Conservation (phyloP, 2,888 invertebrate genomes). For the Microctonus aethiopoides region DNA sequence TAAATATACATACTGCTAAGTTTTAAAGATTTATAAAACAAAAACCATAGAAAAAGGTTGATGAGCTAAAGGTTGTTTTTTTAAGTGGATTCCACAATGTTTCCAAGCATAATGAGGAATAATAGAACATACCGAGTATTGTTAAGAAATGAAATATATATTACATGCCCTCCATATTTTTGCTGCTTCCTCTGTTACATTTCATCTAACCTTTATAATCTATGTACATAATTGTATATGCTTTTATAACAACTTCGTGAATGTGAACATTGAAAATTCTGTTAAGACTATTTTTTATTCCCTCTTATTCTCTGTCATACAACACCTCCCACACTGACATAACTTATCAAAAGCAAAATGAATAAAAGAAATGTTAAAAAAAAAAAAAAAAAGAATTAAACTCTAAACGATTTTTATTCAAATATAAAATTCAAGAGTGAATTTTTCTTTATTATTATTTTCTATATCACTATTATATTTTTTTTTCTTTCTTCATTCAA, state of each 20-base stretch:
- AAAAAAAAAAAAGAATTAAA: too few species aligned
- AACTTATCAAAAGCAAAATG: too few species aligned
- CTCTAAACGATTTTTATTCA: too few species aligned
- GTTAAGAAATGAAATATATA: not conserved
- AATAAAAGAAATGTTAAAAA: too few species aligned
- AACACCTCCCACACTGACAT: too few species aligned
- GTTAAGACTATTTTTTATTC: not conserved
- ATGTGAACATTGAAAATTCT: not conserved
- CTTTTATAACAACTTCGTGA: not conserved
- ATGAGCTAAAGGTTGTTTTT: slow-evolving; percentile 31
- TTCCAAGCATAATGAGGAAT: slow-evolving; percentile 33
- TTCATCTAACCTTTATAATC: not conserved
- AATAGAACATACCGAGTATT: slow-evolving; percentile 3
- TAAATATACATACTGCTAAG: not conserved
- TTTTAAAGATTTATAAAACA: not conserved
- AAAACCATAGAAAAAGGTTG: slow-evolving; percentile 5
- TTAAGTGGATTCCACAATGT: slow-evolving; percentile 28
- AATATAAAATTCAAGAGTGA: too few species aligned
- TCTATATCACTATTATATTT: too few species aligned
- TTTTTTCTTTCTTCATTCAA: too few species aligned
- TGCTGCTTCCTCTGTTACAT: not conserved
- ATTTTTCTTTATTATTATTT: too few species aligned
- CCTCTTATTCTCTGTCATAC: not conserved
- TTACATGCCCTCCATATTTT: not conserved
- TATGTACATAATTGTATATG: not conserved